These are phyloP conservation scores for Brachionus asplanchnoidis DNA, from an alignment of 1,140 invertebrate species.

Conservation along the genomic window DNA sequence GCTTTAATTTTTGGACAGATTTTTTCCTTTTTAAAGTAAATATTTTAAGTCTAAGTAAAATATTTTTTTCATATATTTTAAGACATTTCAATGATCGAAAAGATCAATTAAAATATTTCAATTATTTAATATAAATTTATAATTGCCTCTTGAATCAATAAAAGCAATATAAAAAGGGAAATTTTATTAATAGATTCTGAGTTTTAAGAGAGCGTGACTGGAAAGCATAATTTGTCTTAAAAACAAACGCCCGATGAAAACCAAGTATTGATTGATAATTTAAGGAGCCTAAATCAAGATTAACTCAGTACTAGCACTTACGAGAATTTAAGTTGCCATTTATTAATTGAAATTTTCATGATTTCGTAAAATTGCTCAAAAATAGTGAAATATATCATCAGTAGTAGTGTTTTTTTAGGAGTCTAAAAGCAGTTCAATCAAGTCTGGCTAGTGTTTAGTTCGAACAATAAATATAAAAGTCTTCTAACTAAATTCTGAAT, in stretches of 20 bases:
- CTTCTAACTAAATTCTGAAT: background rate
- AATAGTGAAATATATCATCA: conserved; percentile 1
- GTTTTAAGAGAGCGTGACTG: background rate
- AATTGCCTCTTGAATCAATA: background rate
- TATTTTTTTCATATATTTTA: background rate
- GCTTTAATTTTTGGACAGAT: no score
- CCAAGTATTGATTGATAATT: background rate
- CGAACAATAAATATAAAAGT: background rate
- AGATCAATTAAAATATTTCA: background rate
- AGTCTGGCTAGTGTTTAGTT: conserved; percentile 9
- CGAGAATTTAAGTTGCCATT: background rate
- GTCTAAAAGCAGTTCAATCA: background rate
- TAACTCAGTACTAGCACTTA: background rate
- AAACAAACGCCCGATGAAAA: background rate
- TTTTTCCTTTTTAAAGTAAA: no score
- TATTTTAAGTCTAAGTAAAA: no score
- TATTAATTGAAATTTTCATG: background rate
- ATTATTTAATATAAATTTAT: background rate
- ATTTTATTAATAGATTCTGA: background rate
- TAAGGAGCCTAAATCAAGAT: background rate
- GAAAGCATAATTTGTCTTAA: background rate
- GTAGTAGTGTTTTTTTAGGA: background rate
- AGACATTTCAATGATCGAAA: background rate
- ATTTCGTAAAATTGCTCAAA: background rate
- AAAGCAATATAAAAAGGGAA: background rate